A percentile compares a stretch with the other conserved stretches of the same genome.
Conservation (phyloP, 2,797 vertebrate genomes). For the Erpetoichthys calabaricus region DNA sequence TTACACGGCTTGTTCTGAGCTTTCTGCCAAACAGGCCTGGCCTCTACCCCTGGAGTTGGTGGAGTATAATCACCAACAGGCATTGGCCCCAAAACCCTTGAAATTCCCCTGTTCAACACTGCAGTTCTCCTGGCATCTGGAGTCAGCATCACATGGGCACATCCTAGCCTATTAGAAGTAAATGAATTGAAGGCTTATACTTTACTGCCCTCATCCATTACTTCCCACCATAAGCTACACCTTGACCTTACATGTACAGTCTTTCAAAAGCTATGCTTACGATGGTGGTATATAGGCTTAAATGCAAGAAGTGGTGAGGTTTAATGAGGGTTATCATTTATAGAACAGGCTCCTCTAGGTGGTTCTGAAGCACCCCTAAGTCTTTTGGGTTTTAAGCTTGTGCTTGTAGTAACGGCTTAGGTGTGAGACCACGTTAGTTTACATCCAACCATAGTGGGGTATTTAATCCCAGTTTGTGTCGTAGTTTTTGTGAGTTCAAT, state of each 20-base stretch:
- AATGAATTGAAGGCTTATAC: too few relatives aligned
- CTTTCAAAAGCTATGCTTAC: slow-evolving; percentile 30
- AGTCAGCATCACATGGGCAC: slow-evolving; percentile 18
- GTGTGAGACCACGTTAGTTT: slow-evolving; percentile 12
- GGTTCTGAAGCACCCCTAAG: slow-evolving; percentile 28
- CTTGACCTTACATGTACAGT: slow-evolving; percentile 31
- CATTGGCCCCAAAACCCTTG: background rate
- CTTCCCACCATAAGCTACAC: slow-evolving; percentile 31
- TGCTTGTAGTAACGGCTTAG: slow-evolving; percentile 21
- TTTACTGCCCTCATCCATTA: too few relatives aligned
- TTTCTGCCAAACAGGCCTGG: slow-evolving; percentile 21
- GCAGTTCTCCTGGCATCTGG: slow-evolving; percentile 7
- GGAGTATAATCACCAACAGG: slow-evolving; percentile 15
- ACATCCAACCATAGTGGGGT: slow-evolving; percentile 36
- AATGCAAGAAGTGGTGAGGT: slow-evolving; percentile 18
- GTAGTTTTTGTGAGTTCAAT: slow-evolving; percentile 24
- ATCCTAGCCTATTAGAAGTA: slow-evolving; percentile 24
- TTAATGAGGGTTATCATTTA: slow-evolving; percentile 28
- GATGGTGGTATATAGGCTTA: slow-evolving; percentile 34
- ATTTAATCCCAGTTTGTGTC: slow-evolving; percentile 44
- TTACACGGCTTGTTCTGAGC: slow-evolving; percentile 32
- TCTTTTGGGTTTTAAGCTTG: slow-evolving; percentile 45
- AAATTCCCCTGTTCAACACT: slow-evolving; percentile 20
- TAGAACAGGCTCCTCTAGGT: slow-evolving; percentile 43
- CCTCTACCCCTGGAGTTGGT: slow-evolving; percentile 9